phyloP scores from a whole-genome alignment of 2,113 vertebrate species.

The Corythaeola cristata region DNA sequence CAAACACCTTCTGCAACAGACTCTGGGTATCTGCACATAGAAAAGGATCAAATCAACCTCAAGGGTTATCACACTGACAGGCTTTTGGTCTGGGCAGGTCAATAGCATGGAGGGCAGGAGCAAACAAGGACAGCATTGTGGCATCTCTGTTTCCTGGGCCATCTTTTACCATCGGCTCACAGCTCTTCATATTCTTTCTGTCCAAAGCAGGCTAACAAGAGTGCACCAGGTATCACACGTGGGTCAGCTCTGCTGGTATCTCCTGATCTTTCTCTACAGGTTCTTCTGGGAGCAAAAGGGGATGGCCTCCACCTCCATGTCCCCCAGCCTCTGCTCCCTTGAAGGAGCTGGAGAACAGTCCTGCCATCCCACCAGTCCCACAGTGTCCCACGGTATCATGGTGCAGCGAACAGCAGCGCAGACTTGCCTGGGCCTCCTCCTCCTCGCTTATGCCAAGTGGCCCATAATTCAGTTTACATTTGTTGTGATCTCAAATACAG shows the following conservation, averaged over 20 bases:
- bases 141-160: neutral
- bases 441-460: neutral
- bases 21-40: neutral
- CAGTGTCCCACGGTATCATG: fast-evolving
- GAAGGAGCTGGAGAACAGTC: neutral
- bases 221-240: neutral
- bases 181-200: neutral
- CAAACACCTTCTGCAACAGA: neutral
- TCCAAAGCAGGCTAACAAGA: neutral
- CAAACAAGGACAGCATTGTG: neutral
- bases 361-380: too few relatives aligned
- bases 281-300: neutral
- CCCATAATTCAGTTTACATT: neutral
- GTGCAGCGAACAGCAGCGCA: neutral
- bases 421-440: neutral
- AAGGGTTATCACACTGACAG: neutral
- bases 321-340: neutral
- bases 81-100: neutral
- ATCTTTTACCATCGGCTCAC: neutral
- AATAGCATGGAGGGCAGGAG: neutral
- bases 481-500: neutral
- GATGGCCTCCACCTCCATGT: neutral
- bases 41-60: neutral
- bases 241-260: neutral
- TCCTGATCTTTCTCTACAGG: neutral